Evolutionary conservation across 1,140 invertebrate species (phyloP).

Genomic region (Aphidius gifuensis): DNA sequence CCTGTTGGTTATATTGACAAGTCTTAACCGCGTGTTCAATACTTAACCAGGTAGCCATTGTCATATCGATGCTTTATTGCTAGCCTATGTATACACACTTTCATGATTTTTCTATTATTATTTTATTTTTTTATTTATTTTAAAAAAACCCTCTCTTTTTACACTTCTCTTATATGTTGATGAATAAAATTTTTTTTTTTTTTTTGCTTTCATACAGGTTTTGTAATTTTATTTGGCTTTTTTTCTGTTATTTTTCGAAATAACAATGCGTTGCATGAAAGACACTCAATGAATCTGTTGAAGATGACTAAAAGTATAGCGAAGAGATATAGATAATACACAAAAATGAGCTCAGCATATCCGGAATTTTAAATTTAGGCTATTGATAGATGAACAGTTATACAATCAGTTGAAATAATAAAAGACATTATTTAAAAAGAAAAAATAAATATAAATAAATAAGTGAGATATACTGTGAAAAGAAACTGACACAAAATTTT

Average conservation of each 20-base stretch:
- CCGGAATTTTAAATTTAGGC: conserved; percentile 4
- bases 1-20: conserved; percentile 25
- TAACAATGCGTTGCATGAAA: background rate
- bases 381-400: background rate
- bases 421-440: no score
- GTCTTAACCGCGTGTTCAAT: conserved; percentile 9
- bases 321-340: background rate
- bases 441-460: no score
- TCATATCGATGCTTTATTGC: conserved; percentile 5
- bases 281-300: conserved; percentile 14
- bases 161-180: background rate
- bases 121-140: conserved; percentile 4
- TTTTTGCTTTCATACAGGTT: background rate
- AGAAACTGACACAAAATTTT: no score
- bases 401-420: no score
- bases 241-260: background rate
- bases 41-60: conserved; percentile 11
- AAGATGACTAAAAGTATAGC: conserved; percentile 3
- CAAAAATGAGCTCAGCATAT: conserved; percentile 10
- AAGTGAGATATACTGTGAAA: no score
- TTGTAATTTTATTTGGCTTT: background rate
- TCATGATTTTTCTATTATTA: background rate
- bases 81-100: background rate
- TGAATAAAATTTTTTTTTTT: conserved; percentile 12
- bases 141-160: background rate